Conservation (phyloP, 2,797 vertebrate species). For the Okamejei kenojei region DNA sequence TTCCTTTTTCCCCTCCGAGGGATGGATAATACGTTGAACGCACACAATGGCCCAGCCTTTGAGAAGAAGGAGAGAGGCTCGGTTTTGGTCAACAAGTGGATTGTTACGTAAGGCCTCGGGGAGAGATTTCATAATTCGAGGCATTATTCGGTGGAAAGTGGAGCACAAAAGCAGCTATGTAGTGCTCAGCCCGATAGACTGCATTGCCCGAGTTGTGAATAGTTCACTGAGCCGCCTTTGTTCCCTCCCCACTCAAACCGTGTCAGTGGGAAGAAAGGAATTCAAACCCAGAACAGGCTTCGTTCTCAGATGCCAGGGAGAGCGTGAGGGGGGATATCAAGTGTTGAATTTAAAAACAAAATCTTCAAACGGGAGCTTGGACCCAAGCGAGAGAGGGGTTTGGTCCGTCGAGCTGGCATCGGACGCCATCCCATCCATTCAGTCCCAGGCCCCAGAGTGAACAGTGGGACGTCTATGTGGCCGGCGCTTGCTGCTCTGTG, state of each 20-base stretch:
- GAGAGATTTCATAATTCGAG: conserved; percentile 15
- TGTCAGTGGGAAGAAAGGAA: conserved; percentile 28
- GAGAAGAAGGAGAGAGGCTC: background rate
- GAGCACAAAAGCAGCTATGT: conserved; percentile 19
- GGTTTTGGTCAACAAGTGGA: background rate
- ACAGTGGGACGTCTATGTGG: conserved; percentile 6
- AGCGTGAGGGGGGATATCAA: background rate
- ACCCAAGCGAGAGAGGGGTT: conserved; percentile 12
- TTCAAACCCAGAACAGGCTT: conserved; percentile 28
- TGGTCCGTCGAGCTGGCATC: background rate
- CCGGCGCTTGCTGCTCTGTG: background rate
- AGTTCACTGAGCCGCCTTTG: conserved; percentile 16
- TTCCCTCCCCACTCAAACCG: background rate
- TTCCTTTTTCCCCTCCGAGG: no score
- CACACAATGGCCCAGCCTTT: background rate
- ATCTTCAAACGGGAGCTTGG: conserved; percentile 2
- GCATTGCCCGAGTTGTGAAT: conserved; percentile 15
- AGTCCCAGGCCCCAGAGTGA: background rate
- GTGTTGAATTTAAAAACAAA: background rate
- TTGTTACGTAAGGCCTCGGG: background rate
- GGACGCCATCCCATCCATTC: background rate
- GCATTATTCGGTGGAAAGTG: background rate
- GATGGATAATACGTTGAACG: background rate
- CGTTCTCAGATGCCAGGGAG: conserved; percentile 14
- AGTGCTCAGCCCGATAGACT: background rate